These are phyloP conservation scores for Stegana nigrithorax DNA, from an alignment of 2,888 invertebrate species.

Conservation along the genomic window DNA sequence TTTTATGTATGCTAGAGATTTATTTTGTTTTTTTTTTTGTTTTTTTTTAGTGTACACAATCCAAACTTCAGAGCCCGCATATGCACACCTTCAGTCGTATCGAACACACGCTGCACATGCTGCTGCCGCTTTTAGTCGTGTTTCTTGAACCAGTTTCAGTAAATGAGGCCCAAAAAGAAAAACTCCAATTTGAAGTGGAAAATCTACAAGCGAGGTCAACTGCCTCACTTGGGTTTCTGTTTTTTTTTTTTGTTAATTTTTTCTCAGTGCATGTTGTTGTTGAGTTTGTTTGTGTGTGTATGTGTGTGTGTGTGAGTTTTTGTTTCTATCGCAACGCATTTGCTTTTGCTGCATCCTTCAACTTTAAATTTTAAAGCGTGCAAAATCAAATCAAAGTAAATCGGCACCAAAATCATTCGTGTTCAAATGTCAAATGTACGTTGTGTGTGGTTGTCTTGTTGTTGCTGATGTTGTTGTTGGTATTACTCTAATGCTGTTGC, in stretches of 20 bases:
- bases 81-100: not conserved
- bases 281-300: not conserved
- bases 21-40: not conserved
- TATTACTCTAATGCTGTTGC: not conserved
- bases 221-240: conserved; percentile 43
- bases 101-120: too few relatives aligned
- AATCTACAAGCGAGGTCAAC: conserved; percentile 57
- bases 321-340: conserved; percentile 19
- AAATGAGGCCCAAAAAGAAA: conserved; percentile 6
- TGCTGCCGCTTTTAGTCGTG: not conserved
- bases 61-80: not conserved
- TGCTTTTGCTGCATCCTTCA: conserved; percentile 55
- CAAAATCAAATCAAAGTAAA: conserved; percentile 37
- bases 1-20: not conserved
- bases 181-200: conserved; percentile 36
- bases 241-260: not conserved
- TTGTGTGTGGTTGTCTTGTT: not conserved
- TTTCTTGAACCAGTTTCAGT: conserved; percentile 12
- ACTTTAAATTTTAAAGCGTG: conserved; percentile 42
- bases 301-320: not conserved
- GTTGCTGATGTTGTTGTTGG: not conserved
- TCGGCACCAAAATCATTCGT: conserved; percentile 42
- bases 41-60: not conserved
- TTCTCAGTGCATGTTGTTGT: not conserved
- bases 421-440: conserved; percentile 50